Percentiles rank a stretch among this genome's conserved stretches.
Evolutionary conservation across 2,113 vertebrate species (phyloP).

Genomic region (Ailurus styani): DNA sequence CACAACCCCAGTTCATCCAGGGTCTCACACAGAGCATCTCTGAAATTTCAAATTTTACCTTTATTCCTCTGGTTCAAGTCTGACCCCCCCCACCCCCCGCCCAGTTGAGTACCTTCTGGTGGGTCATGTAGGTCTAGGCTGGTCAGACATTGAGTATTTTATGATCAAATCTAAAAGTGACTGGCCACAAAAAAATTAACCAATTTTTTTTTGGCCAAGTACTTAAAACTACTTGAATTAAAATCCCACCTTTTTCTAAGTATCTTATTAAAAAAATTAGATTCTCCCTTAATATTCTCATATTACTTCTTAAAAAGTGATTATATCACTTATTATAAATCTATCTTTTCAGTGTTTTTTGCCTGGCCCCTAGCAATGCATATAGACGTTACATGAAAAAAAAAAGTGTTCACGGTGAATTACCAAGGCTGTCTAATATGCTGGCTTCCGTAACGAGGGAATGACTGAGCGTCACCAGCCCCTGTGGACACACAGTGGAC

Average conservation of each 20-base stretch:
- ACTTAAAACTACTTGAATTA: background rate
- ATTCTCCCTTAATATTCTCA: background rate
- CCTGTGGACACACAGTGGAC: background rate
- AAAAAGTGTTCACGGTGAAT: background rate
- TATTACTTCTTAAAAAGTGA: background rate
- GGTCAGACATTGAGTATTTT: background rate
- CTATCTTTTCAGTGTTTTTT: background rate
- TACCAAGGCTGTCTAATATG: background rate
- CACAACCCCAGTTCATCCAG: background rate
- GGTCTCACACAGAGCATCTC: background rate
- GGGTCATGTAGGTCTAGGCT: background rate
- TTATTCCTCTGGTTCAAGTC: background rate
- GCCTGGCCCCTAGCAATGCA: background rate
- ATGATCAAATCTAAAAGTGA: background rate
- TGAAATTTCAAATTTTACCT: background rate
- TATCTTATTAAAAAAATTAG: background rate
- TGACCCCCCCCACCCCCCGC: background rate
- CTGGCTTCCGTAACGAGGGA: background rate
- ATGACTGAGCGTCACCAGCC: background rate
- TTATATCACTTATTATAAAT: too few species aligned
- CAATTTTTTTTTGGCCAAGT: background rate
- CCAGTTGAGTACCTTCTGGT: background rate
- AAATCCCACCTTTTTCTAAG: background rate
- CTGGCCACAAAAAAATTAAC: background rate
- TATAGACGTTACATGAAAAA: background rate